Percentiles rank a stretch among this genome's conserved stretches.
Evolutionary conservation across 2,797 vertebrate species (phyloP).

Genomic region (Coracias cyanogaster): DNA sequence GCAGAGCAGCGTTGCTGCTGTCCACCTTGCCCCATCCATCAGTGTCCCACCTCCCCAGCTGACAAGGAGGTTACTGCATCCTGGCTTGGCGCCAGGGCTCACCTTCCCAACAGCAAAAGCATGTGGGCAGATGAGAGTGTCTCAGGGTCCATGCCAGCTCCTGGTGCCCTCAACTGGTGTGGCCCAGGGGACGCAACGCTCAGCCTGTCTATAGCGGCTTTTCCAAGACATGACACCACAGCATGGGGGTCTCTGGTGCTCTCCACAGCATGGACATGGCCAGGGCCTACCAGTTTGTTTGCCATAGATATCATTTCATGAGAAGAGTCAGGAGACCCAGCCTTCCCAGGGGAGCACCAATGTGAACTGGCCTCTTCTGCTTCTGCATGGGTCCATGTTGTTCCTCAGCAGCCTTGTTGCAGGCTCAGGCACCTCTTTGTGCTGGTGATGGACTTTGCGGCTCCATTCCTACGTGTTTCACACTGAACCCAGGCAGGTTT

Average conservation of each 20-base stretch:
- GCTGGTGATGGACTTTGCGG: not conserved
- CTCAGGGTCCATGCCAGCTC: no score
- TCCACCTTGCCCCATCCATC: not conserved
- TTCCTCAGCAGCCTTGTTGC: not conserved
- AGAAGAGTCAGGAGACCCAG: not conserved
- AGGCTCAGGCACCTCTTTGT: not conserved
- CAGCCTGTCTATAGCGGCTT: not conserved
- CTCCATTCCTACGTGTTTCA: not conserved
- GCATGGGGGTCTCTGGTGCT: not conserved
- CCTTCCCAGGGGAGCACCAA: not conserved
- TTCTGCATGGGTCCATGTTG: not conserved
- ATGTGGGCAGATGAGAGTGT: not conserved
- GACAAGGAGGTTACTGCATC: not conserved
- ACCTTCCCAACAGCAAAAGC: not conserved
- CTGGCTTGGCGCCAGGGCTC: not conserved
- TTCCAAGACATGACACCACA: not conserved
- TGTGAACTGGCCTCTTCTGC: not conserved
- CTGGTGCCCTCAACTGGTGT: not conserved
- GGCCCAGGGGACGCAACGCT: not conserved
- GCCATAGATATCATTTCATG: accelerated
- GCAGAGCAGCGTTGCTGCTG: not conserved
- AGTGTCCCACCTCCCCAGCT: no score
- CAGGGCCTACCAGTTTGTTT: not conserved
- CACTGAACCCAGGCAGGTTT: not conserved
- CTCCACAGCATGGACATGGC: not conserved